Conservation (phyloP, 2,888 invertebrate species). For the Ectobius pallidus region DNA sequence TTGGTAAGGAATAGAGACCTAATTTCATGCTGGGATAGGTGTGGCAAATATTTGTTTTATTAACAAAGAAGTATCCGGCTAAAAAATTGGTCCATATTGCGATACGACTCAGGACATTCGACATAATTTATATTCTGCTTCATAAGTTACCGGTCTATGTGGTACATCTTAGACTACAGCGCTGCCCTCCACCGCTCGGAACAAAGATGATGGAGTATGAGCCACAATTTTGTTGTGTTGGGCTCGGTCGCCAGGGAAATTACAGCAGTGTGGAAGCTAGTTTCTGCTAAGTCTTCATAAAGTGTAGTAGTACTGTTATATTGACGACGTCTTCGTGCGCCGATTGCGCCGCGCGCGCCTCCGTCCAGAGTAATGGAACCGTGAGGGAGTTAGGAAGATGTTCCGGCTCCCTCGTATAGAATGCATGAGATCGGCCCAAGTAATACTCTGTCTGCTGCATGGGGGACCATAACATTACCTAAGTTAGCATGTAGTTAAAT, state of each 20-base stretch:
- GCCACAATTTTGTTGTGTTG: conserved; percentile 6
- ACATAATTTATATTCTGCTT: too few species aligned
- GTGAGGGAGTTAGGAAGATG: conserved; percentile 27
- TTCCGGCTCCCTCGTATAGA: conserved; percentile 34
- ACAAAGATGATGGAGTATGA: neutral
- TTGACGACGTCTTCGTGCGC: neutral
- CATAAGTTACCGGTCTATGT: too few species aligned
- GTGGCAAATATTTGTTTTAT: too few species aligned
- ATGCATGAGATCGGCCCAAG: conserved; percentile 40
- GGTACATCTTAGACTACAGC: too few species aligned
- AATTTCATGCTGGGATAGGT: too few species aligned
- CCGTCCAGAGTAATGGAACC: conserved; percentile 22
- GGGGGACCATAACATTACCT: conserved; percentile 18
- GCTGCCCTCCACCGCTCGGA: too few species aligned
- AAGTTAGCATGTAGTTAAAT: conserved; percentile 38
- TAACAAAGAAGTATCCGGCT: too few species aligned
- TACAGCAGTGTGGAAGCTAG: conserved; percentile 28
- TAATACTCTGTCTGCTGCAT: conserved; percentile 10
- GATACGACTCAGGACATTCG: too few species aligned
- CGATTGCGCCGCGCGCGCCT: too few species aligned
- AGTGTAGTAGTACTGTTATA: conserved; percentile 16
- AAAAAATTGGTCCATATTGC: too few species aligned
- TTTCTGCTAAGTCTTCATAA: conserved; percentile 40
- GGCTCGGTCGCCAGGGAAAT: conserved; percentile 41
- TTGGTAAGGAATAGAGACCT: too few species aligned